phyloP scores from a whole-genome alignment of 2,888 invertebrate species.

The Chouioia cunea region DNA sequence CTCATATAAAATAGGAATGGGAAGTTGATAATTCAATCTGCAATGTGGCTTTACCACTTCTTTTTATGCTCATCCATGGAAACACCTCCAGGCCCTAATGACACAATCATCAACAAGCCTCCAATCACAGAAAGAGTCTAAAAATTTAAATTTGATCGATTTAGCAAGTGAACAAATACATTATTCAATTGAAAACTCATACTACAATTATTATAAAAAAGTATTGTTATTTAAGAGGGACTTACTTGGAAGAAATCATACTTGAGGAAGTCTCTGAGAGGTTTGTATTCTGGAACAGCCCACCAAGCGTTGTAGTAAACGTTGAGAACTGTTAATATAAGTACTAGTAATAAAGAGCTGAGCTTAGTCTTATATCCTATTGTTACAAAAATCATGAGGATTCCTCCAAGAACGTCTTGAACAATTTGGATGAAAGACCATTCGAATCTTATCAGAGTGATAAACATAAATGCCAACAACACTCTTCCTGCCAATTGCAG shows the following conservation, averaged over 20 bases:
- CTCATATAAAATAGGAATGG: constrained; percentile 41
- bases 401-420: constrained; percentile 92
- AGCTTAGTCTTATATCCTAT: constrained; percentile 99
- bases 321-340: constrained; percentile 90
- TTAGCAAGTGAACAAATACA: too few relatives aligned
- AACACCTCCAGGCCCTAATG: constrained; percentile 97
- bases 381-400: constrained; percentile 95
- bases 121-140: constrained; percentile 99
- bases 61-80: constrained; percentile 99
- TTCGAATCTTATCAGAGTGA: constrained; percentile 95
- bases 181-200: too few relatives aligned
- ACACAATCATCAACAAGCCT: constrained; percentile 97
- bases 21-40: constrained; percentile 26
- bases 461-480: constrained; percentile 98
- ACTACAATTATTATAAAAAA: too few relatives aligned
- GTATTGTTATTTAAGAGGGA: constrained; percentile 8
- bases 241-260: constrained; percentile 99
- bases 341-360: constrained; percentile 92
- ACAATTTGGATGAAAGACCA: constrained; percentile 90
- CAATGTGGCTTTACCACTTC: constrained; percentile 81
- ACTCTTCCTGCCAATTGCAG: constrained; percentile 96
- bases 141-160: constrained; percentile 67
- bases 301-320: constrained; percentile 99
- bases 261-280: constrained; percentile 98
- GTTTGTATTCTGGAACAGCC: constrained; percentile 94